Percentiles rank a stretch among this genome's conserved stretches.
Conservation (phyloP, 2,888 invertebrate genomes). For the Limenitis camilla region DNA sequence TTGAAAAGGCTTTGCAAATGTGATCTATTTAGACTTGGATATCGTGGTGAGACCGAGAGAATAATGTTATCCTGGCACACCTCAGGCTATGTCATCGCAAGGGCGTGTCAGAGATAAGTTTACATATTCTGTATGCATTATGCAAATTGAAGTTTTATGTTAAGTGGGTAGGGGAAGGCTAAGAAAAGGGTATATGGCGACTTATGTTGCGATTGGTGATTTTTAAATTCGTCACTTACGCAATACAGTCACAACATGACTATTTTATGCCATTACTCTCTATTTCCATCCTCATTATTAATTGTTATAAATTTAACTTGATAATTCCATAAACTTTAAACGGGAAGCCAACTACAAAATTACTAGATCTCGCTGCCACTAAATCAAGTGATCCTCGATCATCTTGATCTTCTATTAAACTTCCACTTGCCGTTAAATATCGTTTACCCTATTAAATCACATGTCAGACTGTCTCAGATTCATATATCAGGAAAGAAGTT, state of each 20-base stretch:
- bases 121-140: constrained; percentile 73
- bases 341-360: no score
- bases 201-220: constrained; percentile 29
- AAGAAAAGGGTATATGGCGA: constrained; percentile 16
- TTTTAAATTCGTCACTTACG: constrained; percentile 44
- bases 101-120: constrained; percentile 71
- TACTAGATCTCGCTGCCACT: no score
- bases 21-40: constrained; percentile 66
- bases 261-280: no score
- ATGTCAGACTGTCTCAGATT: no score
- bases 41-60: constrained; percentile 63
- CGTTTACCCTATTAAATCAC: no score
- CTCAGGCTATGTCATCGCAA: constrained; percentile 64
- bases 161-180: constrained; percentile 43
- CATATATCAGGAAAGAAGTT: no score
- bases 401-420: no score
- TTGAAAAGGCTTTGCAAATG: constrained; percentile 52
- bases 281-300: no score
- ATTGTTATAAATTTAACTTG: no score
- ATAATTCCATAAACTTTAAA: no score
- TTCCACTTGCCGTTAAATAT: no score
- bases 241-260: not conserved
- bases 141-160: constrained; percentile 73
- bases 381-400: no score
- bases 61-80: constrained; percentile 71